phyloP scores from a whole-genome alignment of 2,113 vertebrate species.

The Malaclemys terrapin region DNA sequence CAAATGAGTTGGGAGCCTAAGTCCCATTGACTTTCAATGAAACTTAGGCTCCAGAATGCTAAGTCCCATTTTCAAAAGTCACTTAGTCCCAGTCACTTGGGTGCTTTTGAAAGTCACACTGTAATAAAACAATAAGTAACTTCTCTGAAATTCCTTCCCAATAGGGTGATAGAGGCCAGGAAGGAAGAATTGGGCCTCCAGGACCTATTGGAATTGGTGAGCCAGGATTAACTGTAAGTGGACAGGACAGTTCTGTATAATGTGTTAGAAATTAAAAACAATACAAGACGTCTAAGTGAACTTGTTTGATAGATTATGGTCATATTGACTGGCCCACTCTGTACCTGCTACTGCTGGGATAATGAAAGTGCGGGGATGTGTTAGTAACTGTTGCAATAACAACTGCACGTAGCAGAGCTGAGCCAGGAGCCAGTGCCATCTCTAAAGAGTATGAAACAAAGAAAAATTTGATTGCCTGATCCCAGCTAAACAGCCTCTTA shows the following conservation, averaged over 20 bases:
- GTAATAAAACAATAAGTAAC: background rate
- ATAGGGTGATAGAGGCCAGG: conserved; percentile 87
- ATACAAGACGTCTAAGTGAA: background rate
- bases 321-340: background rate
- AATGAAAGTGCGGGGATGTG: background rate
- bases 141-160: conserved; percentile 23
- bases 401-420: background rate
- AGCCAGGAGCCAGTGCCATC: background rate
- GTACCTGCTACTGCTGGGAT: background rate
- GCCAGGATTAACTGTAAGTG: conserved; percentile 86
- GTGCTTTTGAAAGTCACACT: background rate
- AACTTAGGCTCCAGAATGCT: background rate
- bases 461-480: background rate
- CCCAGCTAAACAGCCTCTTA: background rate
- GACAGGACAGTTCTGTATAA: background rate
- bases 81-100: background rate
- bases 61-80: background rate
- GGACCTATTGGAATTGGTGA: conserved; percentile 85
- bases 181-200: conserved; percentile 82
- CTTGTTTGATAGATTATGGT: background rate
- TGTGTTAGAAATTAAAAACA: background rate
- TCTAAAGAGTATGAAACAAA: background rate
- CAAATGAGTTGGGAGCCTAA: background rate
- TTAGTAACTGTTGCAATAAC: background rate
- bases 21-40: background rate